Base-by-base conservation (phyloP, 2,797 vertebrate species). In the Danionella dracula region DNA sequence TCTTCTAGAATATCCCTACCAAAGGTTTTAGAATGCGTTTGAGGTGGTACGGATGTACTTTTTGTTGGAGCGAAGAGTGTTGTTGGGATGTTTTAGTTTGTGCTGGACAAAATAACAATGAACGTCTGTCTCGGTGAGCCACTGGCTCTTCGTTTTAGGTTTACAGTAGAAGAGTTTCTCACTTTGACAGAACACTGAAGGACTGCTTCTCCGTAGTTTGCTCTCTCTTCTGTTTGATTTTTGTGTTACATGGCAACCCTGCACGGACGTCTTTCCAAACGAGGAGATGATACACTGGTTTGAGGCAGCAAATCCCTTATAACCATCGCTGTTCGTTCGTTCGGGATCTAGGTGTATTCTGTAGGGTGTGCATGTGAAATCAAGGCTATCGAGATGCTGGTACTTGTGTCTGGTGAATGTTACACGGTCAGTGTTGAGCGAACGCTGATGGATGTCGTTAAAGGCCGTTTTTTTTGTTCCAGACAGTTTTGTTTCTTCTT, bases 121-220 rank as follows among this genome's bases (percentile, higher is more conserved):
- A 72, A 61, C 41, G 37, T 55, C 38, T 71, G 71, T 65, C 66
- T 60, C 44, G 44, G 57, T 72, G 58, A 59, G 61, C 71, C 34
- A 21, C 44, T 62, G 42, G 70, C 71, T 71, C 50, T 55, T 57
- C 29, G n/a, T 13, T 21, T 59, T 20, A 75, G 68, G 77, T 77
- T 77, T 71, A 77, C 73, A 72, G 41, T 57, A 50, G 70, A 66
- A 78, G 44, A 51, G 53, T 61, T 31, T 68, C 51, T n/a, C n/a
- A n/a, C n/a, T n/a, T n/a, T n/a, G n/a, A n/a, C 90, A 89, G 89
- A 88, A 73, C 58, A 72, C 67, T 76, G 59, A 86, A 78, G 84
- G 84, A 88, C 83, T 84, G 71, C 76, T 82, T 89, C 85, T 75
- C 88, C 84, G 90, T 88, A 87, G 86, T 93, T 93, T 87, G 82